phyloP scores from a whole-genome alignment of 2,797 vertebrate species.

The Pangasius mekongensis region DNA sequence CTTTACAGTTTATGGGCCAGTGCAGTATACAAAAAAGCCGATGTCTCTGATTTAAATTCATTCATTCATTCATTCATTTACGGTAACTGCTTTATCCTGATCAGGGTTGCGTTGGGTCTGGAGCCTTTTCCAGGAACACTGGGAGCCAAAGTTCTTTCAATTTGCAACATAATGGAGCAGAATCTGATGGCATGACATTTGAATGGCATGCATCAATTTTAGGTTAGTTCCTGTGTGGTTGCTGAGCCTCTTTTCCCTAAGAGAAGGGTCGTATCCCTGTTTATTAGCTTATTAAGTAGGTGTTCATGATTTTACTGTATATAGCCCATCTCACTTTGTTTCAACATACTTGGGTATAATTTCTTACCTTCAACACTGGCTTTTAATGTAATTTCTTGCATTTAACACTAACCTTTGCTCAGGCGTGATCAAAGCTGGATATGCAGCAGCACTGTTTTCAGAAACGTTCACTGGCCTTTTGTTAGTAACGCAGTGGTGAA shows the following conservation, averaged over 20 bases:
- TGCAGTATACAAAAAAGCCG: background rate
- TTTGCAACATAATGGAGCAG: background rate
- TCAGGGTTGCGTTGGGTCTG: background rate
- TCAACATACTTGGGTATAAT: background rate
- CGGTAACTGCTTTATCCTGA: background rate
- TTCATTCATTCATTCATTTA: background rate
- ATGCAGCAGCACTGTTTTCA: background rate
- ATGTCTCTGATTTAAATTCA: background rate
- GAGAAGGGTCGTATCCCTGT: background rate
- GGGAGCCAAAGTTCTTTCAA: constrained; percentile 16
- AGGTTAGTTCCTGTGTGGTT: background rate
- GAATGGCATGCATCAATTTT: background rate
- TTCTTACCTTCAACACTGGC: background rate
- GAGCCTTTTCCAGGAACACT: background rate
- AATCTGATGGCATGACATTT: constrained; percentile 1
- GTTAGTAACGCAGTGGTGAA: constrained; percentile 1
- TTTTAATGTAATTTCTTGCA: background rate
- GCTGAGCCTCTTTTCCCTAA: background rate
- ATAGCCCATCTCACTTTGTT: background rate
- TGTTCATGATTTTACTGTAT: background rate
- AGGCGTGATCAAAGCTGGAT: background rate
- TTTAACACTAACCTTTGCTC: background rate
- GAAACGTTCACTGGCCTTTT: background rate
- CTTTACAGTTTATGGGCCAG: background rate
- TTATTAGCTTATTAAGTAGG: background rate